phyloP scores from a whole-genome alignment of 2,888 invertebrate species.

The Nudaria mundana region DNA sequence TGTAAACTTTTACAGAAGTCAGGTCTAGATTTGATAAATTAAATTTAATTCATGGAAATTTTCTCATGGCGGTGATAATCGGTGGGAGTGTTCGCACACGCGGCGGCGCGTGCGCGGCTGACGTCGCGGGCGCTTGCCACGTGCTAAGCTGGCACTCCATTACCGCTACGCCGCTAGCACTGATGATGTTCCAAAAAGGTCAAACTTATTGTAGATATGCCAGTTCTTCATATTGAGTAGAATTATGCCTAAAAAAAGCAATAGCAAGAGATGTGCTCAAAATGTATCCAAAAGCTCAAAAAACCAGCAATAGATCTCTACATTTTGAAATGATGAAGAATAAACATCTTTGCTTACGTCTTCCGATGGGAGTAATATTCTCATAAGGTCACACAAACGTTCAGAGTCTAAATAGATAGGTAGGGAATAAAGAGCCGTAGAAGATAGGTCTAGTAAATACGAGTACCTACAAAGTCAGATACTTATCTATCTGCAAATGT shows the following conservation, averaged over 20 bases:
- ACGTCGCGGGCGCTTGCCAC: conserved; percentile 40
- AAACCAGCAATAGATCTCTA: too few relatives aligned
- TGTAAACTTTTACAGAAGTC: not conserved
- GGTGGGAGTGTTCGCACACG: conserved; percentile 66
- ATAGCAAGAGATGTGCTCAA: too few relatives aligned
- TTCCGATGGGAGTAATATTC: too few relatives aligned
- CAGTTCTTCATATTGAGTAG: not conserved
- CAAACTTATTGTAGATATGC: conserved; percentile 28
- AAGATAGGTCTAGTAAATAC: too few relatives aligned
- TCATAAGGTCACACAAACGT: too few relatives aligned
- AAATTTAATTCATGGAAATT: conserved; percentile 27
- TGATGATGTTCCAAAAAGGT: conserved; percentile 45
- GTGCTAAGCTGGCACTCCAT: conserved; percentile 61
- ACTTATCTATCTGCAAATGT: too few relatives aligned
- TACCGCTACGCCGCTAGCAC: conserved; percentile 60
- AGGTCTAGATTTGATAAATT: conserved; percentile 9
- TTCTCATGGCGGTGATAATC: conserved; percentile 70
- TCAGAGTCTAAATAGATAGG: too few relatives aligned
- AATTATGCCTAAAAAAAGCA: conserved; percentile 10
- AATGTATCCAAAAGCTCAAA: too few relatives aligned
- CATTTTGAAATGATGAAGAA: too few relatives aligned
- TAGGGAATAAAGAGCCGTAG: too few relatives aligned
- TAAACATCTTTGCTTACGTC: too few relatives aligned
- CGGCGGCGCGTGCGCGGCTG: conserved; percentile 36
- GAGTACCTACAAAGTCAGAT: too few relatives aligned